A percentile compares a stretch with the other conserved stretches of the same genome.
Conservation (phyloP, 2,888 invertebrate genomes). For the Drepana falcataria region DNA sequence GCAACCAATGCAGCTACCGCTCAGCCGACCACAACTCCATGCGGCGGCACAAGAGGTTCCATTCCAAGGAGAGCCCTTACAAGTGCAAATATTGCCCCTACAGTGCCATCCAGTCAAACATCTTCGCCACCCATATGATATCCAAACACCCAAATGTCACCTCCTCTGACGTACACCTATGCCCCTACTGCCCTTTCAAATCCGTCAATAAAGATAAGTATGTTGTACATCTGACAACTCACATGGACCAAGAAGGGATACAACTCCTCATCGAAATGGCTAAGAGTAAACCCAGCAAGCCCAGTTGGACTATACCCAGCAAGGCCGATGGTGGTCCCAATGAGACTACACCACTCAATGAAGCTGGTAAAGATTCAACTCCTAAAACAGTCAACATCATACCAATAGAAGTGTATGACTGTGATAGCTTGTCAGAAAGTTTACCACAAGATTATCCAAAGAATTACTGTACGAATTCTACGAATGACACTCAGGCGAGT, state of each 20-base stretch:
- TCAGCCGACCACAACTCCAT: slow-evolving; percentile 90
- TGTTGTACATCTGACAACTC: slow-evolving; percentile 72
- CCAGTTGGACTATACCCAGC: slow-evolving; percentile 68
- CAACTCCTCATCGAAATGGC: slow-evolving; percentile 55
- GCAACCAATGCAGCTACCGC: slow-evolving; percentile 84
- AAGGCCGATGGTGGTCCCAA: slow-evolving; percentile 35
- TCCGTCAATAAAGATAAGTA: slow-evolving; percentile 82
- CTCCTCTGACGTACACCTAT: slow-evolving; percentile 80
- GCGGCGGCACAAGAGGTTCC: slow-evolving; percentile 86
- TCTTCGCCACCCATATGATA: slow-evolving; percentile 87
- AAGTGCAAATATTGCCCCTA: slow-evolving; percentile 89
- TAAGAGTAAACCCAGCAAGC: slow-evolving; percentile 47
- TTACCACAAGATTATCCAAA: slow-evolving; percentile 55
- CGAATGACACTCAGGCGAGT: slow-evolving; percentile 34
- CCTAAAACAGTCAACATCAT: slow-evolving; percentile 50
- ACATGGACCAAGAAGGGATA: slow-evolving; percentile 67
- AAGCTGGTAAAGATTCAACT: slow-evolving; percentile 35
- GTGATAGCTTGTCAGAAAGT: slow-evolving; percentile 60
- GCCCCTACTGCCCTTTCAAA: slow-evolving; percentile 80
- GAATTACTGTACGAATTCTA: slow-evolving; percentile 42
- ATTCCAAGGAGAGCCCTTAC: slow-evolving; percentile 86
- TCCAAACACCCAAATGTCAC: slow-evolving; percentile 87
- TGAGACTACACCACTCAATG: slow-evolving; percentile 26
- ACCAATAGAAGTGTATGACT: slow-evolving; percentile 66
- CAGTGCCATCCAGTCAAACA: slow-evolving; percentile 88